Conservation (phyloP, 92 coral and sea anemone species). For the Diadumene lineata region DNA sequence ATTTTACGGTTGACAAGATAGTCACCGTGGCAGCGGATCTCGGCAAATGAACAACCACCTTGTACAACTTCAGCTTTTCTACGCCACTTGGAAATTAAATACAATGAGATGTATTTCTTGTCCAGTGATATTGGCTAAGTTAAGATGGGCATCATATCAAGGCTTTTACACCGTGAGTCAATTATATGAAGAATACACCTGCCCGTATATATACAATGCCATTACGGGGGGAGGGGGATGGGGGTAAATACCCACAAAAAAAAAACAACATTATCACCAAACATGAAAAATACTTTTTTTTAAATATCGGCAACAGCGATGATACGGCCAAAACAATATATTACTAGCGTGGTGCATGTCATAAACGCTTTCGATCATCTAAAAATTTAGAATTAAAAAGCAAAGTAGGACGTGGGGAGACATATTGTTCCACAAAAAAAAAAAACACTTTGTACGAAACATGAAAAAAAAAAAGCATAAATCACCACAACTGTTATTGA, state of each 20-base stretch:
- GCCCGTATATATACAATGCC: background rate
- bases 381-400: too few species aligned
- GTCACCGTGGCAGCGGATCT: background rate
- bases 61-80: background rate
- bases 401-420: too few species aligned
- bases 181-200: slow-evolving; percentile 3
- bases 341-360: too few species aligned
- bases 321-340: too few species aligned
- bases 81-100: background rate
- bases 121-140: background rate
- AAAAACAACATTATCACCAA: background rate
- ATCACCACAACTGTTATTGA: too few species aligned
- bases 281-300: too few species aligned
- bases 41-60: background rate
- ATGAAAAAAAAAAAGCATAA: too few species aligned
- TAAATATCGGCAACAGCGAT: too few species aligned
- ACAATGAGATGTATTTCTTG: background rate
- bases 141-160: background rate
- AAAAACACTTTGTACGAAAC: too few species aligned
- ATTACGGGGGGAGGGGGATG: background rate
- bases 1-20: too few species aligned
- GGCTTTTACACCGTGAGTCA: background rate
- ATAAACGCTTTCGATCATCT: too few species aligned
- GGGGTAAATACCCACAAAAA: background rate
- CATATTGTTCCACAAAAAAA: too few species aligned